phyloP scores from a whole-genome alignment of 2,113 vertebrate species.

The Cariama cristata region DNA sequence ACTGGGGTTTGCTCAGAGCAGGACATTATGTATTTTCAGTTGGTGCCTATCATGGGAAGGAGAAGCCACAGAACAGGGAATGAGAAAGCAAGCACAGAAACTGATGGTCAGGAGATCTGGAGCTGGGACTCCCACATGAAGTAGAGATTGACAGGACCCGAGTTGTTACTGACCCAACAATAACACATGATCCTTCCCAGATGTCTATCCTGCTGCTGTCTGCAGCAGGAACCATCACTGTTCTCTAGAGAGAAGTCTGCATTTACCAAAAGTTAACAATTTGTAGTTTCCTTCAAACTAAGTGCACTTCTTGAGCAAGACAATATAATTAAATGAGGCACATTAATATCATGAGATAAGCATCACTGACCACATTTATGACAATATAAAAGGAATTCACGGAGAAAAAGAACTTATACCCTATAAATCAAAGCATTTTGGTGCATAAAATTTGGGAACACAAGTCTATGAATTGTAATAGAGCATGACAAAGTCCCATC shows the following conservation, averaged over 20 bases:
- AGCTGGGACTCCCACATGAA: not conserved
- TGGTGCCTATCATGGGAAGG: not conserved
- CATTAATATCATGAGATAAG: constrained; percentile 57
- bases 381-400: constrained; percentile 13
- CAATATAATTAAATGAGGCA: constrained; percentile 63
- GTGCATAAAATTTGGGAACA: constrained; percentile 77
- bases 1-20: not conserved
- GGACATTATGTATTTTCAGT: accelerated
- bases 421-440: constrained; percentile 79
- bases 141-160: accelerated
- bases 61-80: not conserved
- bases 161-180: not conserved
- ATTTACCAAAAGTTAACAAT: constrained; percentile 20
- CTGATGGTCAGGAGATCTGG: not conserved
- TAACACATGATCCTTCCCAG: accelerated
- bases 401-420: constrained; percentile 18
- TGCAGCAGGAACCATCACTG: not conserved
- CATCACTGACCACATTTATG: constrained; percentile 59
- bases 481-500: constrained; percentile 80
- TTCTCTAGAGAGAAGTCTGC: not conserved
- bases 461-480: constrained; percentile 80
- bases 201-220: accelerated
- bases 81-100: not conserved
- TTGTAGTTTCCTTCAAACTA: constrained; percentile 15
- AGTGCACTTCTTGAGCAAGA: constrained; percentile 48